Evolutionary conservation across 2,888 invertebrate species (phyloP).

Genomic region (Tipula unca): DNA sequence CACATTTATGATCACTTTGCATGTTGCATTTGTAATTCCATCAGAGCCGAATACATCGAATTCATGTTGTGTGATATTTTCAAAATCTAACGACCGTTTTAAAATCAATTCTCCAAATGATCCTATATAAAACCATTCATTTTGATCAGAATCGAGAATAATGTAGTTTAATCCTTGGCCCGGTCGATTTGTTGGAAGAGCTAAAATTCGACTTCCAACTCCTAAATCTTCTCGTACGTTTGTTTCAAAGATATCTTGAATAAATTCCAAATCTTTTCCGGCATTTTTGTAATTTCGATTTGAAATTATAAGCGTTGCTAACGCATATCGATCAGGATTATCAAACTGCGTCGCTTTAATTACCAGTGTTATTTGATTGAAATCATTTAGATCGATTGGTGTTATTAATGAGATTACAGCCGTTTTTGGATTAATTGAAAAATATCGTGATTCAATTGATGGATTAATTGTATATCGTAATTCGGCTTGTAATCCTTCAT

Average conservation of each 20-base stretch:
- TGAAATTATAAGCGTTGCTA: slow-evolving; percentile 68
- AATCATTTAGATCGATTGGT: slow-evolving; percentile 41
- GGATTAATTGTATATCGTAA: slow-evolving; percentile 40
- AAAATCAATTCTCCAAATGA: slow-evolving; percentile 72
- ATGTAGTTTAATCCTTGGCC: slow-evolving; percentile 63
- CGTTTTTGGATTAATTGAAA: slow-evolving; percentile 39
- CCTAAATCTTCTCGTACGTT: slow-evolving; percentile 69
- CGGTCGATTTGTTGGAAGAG: slow-evolving; percentile 57
- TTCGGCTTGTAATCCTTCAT: slow-evolving; percentile 41
- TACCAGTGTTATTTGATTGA: slow-evolving; percentile 64
- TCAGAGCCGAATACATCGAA: slow-evolving; percentile 72
- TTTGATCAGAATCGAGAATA: slow-evolving; percentile 63
- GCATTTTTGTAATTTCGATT: slow-evolving; percentile 26
- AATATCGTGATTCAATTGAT: slow-evolving; percentile 40
- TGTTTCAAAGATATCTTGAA: slow-evolving; percentile 60
- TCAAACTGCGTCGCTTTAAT: slow-evolving; percentile 76
- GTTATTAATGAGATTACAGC: slow-evolving; percentile 37
- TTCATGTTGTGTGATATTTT: slow-evolving; percentile 57
- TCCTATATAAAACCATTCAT: slow-evolving; percentile 68
- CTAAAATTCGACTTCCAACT: slow-evolving; percentile 62
- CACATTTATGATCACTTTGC: slow-evolving; percentile 70
- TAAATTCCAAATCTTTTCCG: slow-evolving; percentile 50
- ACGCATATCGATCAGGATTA: slow-evolving; percentile 79
- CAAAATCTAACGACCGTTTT: slow-evolving; percentile 68
- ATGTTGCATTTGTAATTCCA: slow-evolving; percentile 64